phyloP scores from a whole-genome alignment of 2,888 invertebrate genomes.

The Xiphydria camelus region DNA sequence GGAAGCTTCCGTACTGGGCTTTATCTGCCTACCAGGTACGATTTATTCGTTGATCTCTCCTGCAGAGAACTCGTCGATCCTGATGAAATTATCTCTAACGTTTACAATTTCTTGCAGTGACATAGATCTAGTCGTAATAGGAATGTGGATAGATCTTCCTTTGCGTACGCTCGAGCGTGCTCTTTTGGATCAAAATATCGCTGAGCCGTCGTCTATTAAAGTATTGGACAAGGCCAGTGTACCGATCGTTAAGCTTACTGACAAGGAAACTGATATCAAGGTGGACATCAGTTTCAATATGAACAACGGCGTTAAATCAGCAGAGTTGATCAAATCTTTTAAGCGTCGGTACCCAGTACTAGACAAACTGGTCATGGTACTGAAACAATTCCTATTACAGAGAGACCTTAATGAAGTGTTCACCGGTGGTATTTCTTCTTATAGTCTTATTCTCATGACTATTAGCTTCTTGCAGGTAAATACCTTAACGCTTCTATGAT shows the following conservation, averaged over 20 bases:
- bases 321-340: conserved; percentile 91
- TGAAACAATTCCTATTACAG: conserved; percentile 98
- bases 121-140: conserved; percentile 66
- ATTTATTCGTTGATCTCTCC: too few relatives aligned
- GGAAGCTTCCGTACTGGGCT: conserved; percentile 97
- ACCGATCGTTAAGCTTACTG: conserved; percentile 97
- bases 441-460: conserved; percentile 97
- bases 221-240: conserved; percentile 98
- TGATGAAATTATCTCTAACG: too few relatives aligned
- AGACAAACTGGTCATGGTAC: conserved; percentile 91
- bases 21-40: conserved; percentile 91
- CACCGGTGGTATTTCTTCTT: conserved; percentile 98
- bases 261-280: conserved; percentile 82
- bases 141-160: conserved; percentile 90
- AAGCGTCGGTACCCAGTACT: conserved; percentile 87
- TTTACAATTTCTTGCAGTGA: conserved; percentile 60
- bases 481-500: too few relatives aligned
- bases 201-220: conserved; percentile 87
- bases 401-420: conserved; percentile 99
- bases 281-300: conserved; percentile 99
- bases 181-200: conserved; percentile 85
- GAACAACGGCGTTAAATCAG: conserved; percentile 96
- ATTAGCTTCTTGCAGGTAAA: conserved; percentile 89
- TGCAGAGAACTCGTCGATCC: too few relatives aligned
- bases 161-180: conserved; percentile 89